Base-by-base conservation (phyloP, 2,888 invertebrate species). In the Mechanitis messenoides region DNA sequence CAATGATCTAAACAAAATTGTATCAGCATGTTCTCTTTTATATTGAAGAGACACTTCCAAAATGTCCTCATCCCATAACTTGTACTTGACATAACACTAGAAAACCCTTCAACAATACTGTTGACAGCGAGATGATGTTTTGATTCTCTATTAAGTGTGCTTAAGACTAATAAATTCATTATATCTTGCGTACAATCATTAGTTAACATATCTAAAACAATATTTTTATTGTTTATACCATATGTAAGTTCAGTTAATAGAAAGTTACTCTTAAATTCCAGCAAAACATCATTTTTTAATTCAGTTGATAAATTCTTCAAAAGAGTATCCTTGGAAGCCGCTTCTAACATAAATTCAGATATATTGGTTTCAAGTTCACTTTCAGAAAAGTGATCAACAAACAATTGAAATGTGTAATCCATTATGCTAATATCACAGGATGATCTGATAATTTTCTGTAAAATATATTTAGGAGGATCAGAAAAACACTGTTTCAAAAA, bases 361-460 rank as follows among this genome's bases (percentile, higher is more conserved):
- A 90, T 73, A 71, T 72, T 83, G 2, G 68, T 68, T 60, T 84
- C 83, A 56, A 90, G 69, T 69, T 78, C 81, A 0, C 77, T 72
- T 61, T 83, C 81, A 58, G 81, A 73, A 69, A 79, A 88, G 50
- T 83, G 31, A 62, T 85, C 74, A 33, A 84, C 57, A 69, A 85
- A 89, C 50, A 84, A 55, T 66, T 71, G 79, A 59, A 88, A 79
- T 11, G 80, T 78, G 1, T 72, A 28, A 69, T 87, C 87, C 71
- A 89, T 71, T 69, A 74, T 71, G 33, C 61, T 68, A 2, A 81
- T 76, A 69, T 75, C 80, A 38, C 74, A 73, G 9, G 83, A 72
- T 0, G 87, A 85, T 55, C 74, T 76, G 2, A 89, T 79, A 28
- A 90, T 78, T 72, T 87, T 89, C 66, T 80, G 83, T 33, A 90